Conservation (phyloP, 35 echinoderm and acorn worm species). For the Lytechinus variegatus region DNA sequence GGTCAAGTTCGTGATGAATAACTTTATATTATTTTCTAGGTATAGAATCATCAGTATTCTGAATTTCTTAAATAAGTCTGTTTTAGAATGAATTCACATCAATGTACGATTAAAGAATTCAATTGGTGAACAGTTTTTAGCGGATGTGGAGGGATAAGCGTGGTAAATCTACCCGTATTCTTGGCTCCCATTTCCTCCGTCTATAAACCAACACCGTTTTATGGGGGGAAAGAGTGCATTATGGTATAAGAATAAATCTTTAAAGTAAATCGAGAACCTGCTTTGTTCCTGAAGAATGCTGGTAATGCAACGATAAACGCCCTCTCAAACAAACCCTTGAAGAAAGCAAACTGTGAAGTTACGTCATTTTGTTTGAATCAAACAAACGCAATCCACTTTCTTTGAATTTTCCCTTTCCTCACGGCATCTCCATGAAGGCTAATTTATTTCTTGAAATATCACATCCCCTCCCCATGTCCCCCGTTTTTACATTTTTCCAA, state of each 20-base stretch:
- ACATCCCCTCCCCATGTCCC: neutral
- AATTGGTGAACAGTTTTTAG: too few species aligned
- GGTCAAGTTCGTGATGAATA: too few species aligned
- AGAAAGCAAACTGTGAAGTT: neutral
- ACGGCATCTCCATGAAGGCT: neutral
- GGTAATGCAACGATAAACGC: neutral
- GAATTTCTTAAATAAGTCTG: too few species aligned
- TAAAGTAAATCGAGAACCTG: neutral
- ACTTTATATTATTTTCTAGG: too few species aligned
- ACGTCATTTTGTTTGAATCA: neutral
- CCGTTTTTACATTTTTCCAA: neutral
- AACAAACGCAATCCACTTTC: neutral
- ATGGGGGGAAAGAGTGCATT: too few species aligned
- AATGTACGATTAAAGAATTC: too few species aligned
- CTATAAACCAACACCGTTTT: too few species aligned
- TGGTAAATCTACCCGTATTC: too few species aligned
- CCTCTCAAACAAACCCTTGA: neutral
- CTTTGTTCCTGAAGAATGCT: neutral
- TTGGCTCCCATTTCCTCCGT: too few species aligned
- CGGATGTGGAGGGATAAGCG: too few species aligned
- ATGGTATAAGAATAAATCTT: neutral
- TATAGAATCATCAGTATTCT: too few species aligned
- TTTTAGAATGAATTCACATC: too few species aligned
- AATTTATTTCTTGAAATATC: neutral
- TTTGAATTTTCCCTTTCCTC: neutral